Base-by-base conservation (phyloP, 2,888 invertebrate species). In the Xestoiulus laeticollis region DNA sequence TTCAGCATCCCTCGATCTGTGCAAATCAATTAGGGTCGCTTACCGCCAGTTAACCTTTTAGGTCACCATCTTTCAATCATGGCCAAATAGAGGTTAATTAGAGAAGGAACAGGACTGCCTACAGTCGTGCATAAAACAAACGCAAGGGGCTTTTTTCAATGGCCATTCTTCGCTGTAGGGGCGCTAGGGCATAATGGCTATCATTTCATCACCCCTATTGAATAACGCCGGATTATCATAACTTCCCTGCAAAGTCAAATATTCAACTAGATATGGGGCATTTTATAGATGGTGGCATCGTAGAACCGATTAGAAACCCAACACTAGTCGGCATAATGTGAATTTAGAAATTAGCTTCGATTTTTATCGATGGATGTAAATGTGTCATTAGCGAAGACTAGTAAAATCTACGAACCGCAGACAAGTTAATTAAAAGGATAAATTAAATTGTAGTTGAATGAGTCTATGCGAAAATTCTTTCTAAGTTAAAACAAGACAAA, bases 11-110 rank as follows among this genome's bases (percentile, higher is more conserved):
- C 43, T 38, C 33, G 22, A 82, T 85, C 85, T 19, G 85, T 38
- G 85, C 33, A 85, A 85, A 85, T 85, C 85, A 85, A 85, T 85
- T 85, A 33, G 33, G 33, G 33, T 85, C 38, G 38, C 43, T 85
- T 43, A 85, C 85, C 16, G 33, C 33, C 85, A 85, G 85, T 85
- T 85, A 85, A 85, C 85, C 43, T 38, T 38, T 33, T 16, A 38
- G 85, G 85, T 33, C 33, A 32, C 22, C 43, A 85, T 85, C 85
- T 33, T 85, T 85, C 85, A 30, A 85, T 85, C 85, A 85, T 16
- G 33, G 3, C 43, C 33, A 22, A 82, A 38, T 85, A 43, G 85
- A 85, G n/a, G 48, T 14, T 48, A 48, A 48, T 48, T 48, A 48
- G 14, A 48, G 48, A 14, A 48, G 14, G 48, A 48, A 48, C 19